These are phyloP conservation scores for Margarornis squamiger DNA, from an alignment of 2,797 vertebrate genomes.

Conservation along the genomic window DNA sequence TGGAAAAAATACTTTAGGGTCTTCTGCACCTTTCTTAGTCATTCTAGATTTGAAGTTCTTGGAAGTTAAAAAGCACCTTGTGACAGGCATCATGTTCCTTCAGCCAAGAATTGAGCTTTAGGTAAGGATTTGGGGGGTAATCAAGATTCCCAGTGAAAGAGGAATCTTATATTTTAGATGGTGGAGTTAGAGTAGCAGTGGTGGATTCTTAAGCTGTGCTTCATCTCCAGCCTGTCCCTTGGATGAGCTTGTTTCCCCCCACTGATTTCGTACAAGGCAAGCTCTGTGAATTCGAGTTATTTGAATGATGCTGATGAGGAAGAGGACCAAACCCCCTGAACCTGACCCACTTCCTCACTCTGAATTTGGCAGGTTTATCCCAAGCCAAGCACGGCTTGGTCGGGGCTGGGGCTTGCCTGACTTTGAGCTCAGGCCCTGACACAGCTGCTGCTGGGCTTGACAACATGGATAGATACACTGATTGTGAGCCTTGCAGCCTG, in stretches of 20 bases:
- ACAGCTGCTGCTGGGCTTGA: slow-evolving; percentile 8
- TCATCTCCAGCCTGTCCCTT: neutral
- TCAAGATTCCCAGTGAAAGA: neutral
- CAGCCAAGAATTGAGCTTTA: fast-evolving
- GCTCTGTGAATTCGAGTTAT: neutral
- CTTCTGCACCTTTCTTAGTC: neutral
- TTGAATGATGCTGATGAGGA: fast-evolving
- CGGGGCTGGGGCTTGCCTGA: neutral
- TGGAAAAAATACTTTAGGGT: neutral
- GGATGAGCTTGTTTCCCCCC: neutral
- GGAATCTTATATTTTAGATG: neutral
- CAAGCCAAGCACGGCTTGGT: neutral
- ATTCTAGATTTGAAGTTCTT: neutral
- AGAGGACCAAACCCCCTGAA: neutral
- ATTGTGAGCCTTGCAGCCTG: slow-evolving; percentile 38
- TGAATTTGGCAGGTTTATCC: slow-evolving; percentile 1
- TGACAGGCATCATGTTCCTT: neutral
- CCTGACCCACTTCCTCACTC: neutral
- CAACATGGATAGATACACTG: slow-evolving; percentile 41
- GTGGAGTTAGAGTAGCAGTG: neutral
- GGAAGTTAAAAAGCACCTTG: neutral
- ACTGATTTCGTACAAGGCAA: neutral
- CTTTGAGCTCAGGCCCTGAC: slow-evolving; percentile 9
- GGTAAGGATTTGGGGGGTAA: neutral
- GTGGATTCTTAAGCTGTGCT: neutral